These are phyloP conservation scores for Reinhardtius hippoglossoides DNA, from an alignment of 2,113 vertebrate genomes.

Conservation along the genomic window DNA sequence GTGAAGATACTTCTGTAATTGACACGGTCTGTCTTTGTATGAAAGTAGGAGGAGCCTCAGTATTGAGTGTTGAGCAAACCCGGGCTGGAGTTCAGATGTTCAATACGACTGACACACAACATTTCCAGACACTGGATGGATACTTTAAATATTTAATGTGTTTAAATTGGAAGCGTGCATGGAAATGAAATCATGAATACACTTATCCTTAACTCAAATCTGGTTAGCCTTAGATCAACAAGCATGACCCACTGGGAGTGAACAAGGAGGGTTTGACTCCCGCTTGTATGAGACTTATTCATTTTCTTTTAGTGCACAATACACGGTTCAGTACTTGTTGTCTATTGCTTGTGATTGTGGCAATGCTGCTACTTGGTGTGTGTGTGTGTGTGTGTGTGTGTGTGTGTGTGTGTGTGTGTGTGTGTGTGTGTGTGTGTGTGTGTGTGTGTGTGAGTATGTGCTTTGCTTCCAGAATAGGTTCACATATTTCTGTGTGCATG, in stretches of 20 bases:
- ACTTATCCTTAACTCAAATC: conserved; percentile 68
- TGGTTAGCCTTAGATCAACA: conserved; percentile 70
- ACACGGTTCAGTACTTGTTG: conserved; percentile 34
- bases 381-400: not conserved
- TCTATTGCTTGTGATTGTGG: conserved; percentile 41
- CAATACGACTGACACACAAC: conserved; percentile 50
- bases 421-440: conserved; percentile 27
- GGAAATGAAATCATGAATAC: conserved; percentile 83
- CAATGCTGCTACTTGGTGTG: conserved; percentile 7
- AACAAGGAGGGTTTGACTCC: conserved; percentile 2
- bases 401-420: not conserved
- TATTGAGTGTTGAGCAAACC: conserved; percentile 8
- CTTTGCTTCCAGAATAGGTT: conserved; percentile 49
- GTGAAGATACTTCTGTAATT: not conserved
- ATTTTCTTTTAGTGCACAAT: conserved; percentile 38
- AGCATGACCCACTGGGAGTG: conserved; percentile 44
- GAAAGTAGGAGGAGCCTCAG: conserved; percentile 13
- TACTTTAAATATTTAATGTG: conserved; percentile 74
- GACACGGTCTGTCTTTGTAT: not conserved
- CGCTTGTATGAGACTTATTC: conserved; percentile 25
- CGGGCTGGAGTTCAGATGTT: conserved; percentile 51
- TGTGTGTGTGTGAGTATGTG: conserved; percentile 42
- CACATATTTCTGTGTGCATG: conserved; percentile 54
- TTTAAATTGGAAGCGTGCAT: conserved; percentile 76
- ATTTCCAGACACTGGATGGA: conserved; percentile 51